Percentiles rank a stretch among this genome's conserved stretches.
These are phyloP conservation scores for Cepphus grylle DNA, from an alignment of 2,113 vertebrate genomes.

Conservation along the genomic window DNA sequence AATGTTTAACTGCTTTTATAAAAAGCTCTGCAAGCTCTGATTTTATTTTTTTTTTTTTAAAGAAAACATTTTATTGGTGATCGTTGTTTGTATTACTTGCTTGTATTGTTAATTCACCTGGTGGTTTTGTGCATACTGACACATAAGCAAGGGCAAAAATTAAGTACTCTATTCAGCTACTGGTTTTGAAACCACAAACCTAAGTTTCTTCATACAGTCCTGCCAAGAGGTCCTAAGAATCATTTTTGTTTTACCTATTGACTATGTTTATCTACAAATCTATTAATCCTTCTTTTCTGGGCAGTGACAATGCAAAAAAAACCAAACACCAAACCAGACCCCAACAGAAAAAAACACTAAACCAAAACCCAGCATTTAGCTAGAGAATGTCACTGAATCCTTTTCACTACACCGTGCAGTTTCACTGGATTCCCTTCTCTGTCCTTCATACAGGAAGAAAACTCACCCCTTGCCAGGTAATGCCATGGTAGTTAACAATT, in stretches of 20 bases:
- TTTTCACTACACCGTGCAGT: not conserved
- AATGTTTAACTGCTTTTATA: not conserved
- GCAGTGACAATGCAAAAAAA: not conserved
- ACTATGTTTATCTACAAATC: not conserved
- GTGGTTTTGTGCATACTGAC: not conserved
- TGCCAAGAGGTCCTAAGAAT: not conserved
- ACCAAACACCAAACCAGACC: not conserved
- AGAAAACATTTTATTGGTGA: not conserved
- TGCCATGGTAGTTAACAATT: not conserved
- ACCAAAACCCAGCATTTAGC: not conserved
- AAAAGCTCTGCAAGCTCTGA: not conserved
- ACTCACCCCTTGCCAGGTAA: not conserved
- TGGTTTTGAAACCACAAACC: not conserved
- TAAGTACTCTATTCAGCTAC: not conserved
- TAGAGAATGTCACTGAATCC: not conserved
- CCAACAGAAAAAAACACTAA: not conserved
- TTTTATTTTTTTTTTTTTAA: not conserved
- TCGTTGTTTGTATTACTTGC: not conserved
- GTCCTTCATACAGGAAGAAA: not conserved
- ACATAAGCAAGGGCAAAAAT: not conserved
- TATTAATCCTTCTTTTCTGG: not conserved
- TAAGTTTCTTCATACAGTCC: not conserved
- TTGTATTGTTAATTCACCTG: not conserved
- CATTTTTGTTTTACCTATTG: not conserved
- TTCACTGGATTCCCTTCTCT: not conserved